Conservation (phyloP, 2,888 invertebrate genomes). For the Orthonychiurus folsomi region DNA sequence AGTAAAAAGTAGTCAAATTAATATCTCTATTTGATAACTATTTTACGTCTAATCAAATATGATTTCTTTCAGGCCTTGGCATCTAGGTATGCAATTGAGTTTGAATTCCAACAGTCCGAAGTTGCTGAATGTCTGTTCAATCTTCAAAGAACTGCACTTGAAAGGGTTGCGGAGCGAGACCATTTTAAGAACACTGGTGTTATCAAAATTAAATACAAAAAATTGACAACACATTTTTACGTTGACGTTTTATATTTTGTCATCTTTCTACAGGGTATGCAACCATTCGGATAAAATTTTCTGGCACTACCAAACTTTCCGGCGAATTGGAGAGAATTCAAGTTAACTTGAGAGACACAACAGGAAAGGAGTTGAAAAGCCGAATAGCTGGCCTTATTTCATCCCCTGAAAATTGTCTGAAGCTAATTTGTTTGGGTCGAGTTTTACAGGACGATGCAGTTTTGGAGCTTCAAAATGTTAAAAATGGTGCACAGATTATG, state of each 20-base stretch:
- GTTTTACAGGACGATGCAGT: constrained; percentile 51
- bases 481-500: constrained; percentile 61
- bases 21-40: neutral
- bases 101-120: constrained; percentile 50
- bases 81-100: constrained; percentile 50
- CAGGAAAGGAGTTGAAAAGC: constrained; percentile 52
- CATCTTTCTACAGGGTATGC: constrained; percentile 49
- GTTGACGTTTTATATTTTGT: too few species aligned
- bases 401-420: constrained; percentile 47
- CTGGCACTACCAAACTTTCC: constrained; percentile 48
- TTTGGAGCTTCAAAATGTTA: constrained; percentile 54
- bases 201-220: too few species aligned
- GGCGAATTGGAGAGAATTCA: constrained; percentile 46
- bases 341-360: constrained; percentile 48
- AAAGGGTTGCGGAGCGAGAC: constrained; percentile 60
- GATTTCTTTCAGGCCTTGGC: constrained; percentile 56
- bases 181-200: constrained; percentile 61
- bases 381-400: constrained; percentile 46
- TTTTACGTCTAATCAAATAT: too few species aligned
- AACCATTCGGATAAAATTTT: constrained; percentile 58
- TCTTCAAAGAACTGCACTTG: constrained; percentile 60
- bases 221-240: too few species aligned
- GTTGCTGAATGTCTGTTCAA: constrained; percentile 54
- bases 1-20: neutral
- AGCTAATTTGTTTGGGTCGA: constrained; percentile 59